Evolutionary conservation across 2,113 vertebrate genomes (phyloP).

Genomic region (Tragelaphus strepsiceros): DNA sequence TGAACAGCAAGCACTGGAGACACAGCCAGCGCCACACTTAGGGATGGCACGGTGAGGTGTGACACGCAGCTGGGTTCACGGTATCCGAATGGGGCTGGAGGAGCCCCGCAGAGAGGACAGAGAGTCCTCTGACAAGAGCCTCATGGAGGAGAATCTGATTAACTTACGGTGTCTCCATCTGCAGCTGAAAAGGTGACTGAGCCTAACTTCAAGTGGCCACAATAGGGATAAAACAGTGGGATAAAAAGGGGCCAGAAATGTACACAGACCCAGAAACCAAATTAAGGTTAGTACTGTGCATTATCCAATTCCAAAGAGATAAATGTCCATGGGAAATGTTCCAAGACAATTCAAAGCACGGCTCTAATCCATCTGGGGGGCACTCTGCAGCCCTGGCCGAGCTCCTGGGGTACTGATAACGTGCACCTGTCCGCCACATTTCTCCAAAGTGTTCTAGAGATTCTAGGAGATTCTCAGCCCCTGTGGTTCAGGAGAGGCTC

Average conservation of each 20-base stretch:
- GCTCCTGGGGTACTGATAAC: background rate
- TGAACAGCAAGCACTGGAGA: background rate
- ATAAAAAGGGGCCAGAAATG: background rate
- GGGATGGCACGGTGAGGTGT: background rate
- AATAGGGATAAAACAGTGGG: background rate
- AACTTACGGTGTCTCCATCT: background rate
- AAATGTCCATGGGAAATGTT: background rate
- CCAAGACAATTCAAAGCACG: background rate
- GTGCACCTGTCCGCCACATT: background rate
- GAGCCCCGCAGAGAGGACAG: background rate
- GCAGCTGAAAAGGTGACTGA: background rate
- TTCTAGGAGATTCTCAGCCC: background rate
- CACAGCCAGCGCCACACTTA: background rate
- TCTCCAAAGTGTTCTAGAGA: background rate
- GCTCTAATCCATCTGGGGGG: background rate
- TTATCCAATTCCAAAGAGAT: background rate
- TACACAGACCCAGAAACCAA: constrained; percentile 4
- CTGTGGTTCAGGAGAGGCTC: background rate
- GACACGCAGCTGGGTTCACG: rapidly evolving
- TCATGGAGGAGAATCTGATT: background rate
- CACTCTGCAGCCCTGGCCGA: rapidly evolving
- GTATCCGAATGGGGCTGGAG: background rate
- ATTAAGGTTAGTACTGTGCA: background rate
- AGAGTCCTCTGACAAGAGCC: background rate
- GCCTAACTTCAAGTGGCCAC: background rate